These are phyloP conservation scores for Parthenolecanium corni DNA, from an alignment of 2,888 invertebrate species.

Conservation along the genomic window DNA sequence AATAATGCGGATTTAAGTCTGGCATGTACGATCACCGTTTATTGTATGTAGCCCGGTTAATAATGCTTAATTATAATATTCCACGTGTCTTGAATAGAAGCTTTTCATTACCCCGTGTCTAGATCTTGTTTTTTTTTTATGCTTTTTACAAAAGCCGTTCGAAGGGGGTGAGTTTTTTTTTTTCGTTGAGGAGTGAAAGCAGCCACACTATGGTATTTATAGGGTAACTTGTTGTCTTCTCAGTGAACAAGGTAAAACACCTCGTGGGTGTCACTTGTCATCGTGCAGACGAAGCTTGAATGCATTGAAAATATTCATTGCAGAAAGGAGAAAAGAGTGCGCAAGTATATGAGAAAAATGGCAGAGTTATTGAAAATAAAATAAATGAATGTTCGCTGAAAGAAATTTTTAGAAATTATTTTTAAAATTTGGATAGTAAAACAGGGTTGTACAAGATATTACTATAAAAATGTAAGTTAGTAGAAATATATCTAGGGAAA, in stretches of 20 bases:
- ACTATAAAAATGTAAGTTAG: too few relatives aligned
- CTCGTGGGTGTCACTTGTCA: conserved; percentile 28
- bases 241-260: conserved; percentile 21
- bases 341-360: too few relatives aligned
- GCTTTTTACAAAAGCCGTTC: neutral
- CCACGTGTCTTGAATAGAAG: conserved; percentile 21
- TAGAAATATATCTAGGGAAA: too few relatives aligned
- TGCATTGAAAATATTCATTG: conserved; percentile 17
- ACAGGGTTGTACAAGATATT: too few relatives aligned
- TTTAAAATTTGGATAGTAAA: too few relatives aligned
- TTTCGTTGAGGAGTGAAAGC: neutral
- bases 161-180: neutral
- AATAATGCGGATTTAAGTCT: conserved; percentile 19
- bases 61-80: conserved; percentile 28
- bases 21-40: conserved; percentile 18
- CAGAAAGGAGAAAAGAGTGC: neutral
- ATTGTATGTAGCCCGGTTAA: conserved; percentile 6
- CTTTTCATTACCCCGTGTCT: neutral
- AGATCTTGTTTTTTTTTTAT: too few relatives aligned
- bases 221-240: neutral
- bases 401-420: too few relatives aligned
- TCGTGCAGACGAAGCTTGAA: conserved; percentile 2
- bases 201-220: neutral
- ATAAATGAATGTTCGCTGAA: too few relatives aligned
- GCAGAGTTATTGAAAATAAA: too few relatives aligned